Conservation (phyloP, 2,888 invertebrate genomes). For the Ophioninae sp. region DNA sequence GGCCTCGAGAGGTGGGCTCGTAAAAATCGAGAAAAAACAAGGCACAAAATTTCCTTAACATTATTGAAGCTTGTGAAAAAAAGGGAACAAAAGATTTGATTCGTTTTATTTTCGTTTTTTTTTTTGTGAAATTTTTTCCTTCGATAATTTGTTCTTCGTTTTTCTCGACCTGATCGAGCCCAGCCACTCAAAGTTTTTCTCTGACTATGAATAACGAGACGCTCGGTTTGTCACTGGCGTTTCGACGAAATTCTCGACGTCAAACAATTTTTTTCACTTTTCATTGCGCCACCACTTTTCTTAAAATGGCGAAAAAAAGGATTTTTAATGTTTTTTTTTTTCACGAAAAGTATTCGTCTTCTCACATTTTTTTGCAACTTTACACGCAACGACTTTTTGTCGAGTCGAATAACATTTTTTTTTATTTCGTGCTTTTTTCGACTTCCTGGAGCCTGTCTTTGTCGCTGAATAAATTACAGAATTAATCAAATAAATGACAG, state of each 20-base stretch:
- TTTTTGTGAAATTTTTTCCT: background rate
- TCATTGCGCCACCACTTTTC: background rate
- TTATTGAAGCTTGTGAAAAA: conserved; percentile 2
- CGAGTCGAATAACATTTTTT: background rate
- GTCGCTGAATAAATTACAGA: conserved; percentile 63
- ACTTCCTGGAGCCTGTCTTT: conserved; percentile 49
- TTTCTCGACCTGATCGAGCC: conserved; percentile 19
- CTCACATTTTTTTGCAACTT: conserved; percentile 9
- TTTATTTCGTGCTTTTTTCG: conserved; percentile 21
- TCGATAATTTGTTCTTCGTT: conserved; percentile 15
- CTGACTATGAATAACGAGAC: conserved; percentile 48
- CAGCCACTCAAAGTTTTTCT: conserved; percentile 32
- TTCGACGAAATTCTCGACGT: background rate
- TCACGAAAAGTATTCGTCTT: conserved; percentile 4
- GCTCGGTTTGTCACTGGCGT: conserved; percentile 15
- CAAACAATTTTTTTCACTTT: background rate
- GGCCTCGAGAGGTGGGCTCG: conserved; percentile 68
- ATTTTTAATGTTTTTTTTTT: background rate
- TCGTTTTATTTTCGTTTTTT: no score
- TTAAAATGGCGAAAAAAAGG: background rate
- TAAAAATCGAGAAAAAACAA: conserved; percentile 22
- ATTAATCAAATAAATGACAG: conserved; percentile 61
- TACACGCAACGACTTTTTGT: background rate
- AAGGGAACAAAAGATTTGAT: conserved; percentile 20
- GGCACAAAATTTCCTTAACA: background rate